Evolutionary conservation across 2,888 invertebrate species (phyloP).

Genomic region (Temnothorax unifasciatus): DNA sequence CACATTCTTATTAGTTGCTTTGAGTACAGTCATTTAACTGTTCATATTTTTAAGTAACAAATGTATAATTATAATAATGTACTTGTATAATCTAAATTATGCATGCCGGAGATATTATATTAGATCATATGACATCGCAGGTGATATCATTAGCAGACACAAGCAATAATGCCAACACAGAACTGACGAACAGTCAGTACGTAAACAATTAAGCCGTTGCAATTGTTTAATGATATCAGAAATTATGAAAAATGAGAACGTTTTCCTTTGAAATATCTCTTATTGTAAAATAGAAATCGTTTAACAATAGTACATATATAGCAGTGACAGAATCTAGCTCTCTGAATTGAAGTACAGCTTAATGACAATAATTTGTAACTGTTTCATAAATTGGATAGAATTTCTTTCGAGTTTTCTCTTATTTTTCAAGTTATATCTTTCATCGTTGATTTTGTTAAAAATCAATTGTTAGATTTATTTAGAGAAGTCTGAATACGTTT

Average conservation of each 20-base stretch:
- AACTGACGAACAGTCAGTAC: background rate
- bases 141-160: background rate
- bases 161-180: background rate
- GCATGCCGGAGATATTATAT: background rate
- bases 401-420: background rate
- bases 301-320: background rate
- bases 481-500: background rate
- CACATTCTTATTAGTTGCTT: background rate
- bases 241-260: background rate
- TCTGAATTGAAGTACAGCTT: background rate
- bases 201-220: background rate
- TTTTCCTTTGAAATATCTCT: background rate
- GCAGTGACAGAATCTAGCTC: background rate
- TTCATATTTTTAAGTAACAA: background rate
- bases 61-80: constrained; percentile 1
- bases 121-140: background rate
- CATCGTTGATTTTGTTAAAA: background rate
- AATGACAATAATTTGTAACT: background rate
- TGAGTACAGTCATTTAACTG: background rate
- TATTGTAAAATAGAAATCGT: background rate
- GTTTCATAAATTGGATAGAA: background rate
- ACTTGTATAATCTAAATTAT: background rate
- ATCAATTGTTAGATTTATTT: background rate
- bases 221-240: background rate
- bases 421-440: background rate